Conservation (phyloP, 2,113 vertebrate genomes). For the Alosa alosa region DNA sequence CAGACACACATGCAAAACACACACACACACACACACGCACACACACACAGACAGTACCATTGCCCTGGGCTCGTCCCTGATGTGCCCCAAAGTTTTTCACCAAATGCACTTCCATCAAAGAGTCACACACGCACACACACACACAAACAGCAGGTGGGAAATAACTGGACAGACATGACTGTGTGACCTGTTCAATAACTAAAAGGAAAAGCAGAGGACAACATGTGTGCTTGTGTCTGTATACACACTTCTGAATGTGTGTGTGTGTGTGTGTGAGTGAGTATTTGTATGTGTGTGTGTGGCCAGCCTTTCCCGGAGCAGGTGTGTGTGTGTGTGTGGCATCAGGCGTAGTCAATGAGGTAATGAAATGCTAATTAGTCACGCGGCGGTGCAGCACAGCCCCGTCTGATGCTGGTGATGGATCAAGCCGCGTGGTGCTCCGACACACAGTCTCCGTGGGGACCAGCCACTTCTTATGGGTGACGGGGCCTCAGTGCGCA, state of each 20-base stretch:
- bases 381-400: background rate
- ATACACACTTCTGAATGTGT: background rate
- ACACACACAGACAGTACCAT: background rate
- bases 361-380: slow-evolving; percentile 32
- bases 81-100: background rate
- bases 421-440: slow-evolving; percentile 25
- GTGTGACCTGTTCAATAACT: background rate
- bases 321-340: background rate
- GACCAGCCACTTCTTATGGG: slow-evolving; percentile 8
- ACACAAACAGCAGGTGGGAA: too few species aligned
- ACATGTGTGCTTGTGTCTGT: background rate
- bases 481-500: slow-evolving; percentile 29
- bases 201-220: background rate
- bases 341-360: background rate
- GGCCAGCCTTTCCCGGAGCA: background rate
- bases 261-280: slow-evolving; percentile 1
- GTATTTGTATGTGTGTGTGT: background rate
- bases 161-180: too few species aligned
- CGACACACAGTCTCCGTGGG: slow-evolving; percentile 22
- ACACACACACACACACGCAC: background rate
- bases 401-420: slow-evolving; percentile 20
- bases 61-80: background rate
- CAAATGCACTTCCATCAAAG: background rate
- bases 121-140: background rate
- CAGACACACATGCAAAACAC: background rate